Evolutionary conservation across 1,140 invertebrate genomes (phyloP).

Genomic region (Drosophila kohkoa): DNA sequence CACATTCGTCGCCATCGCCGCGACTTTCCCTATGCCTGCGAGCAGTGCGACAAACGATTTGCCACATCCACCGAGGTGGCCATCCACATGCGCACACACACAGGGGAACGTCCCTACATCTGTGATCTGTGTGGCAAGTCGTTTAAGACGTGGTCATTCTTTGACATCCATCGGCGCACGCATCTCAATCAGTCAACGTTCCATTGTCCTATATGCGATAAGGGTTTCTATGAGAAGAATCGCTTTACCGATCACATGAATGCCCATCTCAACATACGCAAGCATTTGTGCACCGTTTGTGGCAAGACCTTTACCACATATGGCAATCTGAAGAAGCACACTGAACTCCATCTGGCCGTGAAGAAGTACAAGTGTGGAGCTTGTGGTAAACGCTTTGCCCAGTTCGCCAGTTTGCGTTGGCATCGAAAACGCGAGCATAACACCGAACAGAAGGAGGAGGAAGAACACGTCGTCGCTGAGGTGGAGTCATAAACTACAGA

Average conservation of each 20-base stretch:
- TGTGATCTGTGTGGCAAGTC: conserved; percentile 78
- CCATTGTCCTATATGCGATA: conserved; percentile 76
- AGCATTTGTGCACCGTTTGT: conserved; percentile 78
- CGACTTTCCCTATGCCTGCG: conserved; percentile 77
- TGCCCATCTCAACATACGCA: conserved; percentile 77
- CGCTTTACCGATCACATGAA: conserved; percentile 82
- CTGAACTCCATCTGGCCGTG: conserved; percentile 71
- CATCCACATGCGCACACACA: conserved; percentile 71
- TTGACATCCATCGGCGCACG: conserved; percentile 75
- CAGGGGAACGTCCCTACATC: conserved; percentile 72
- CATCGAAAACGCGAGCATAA: conserved; percentile 63
- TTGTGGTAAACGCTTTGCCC: conserved; percentile 73
- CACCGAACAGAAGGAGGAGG: conserved; percentile 13
- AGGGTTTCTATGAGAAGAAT: conserved; percentile 80
- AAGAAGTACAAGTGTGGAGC: conserved; percentile 77
- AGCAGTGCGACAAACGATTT: conserved; percentile 74
- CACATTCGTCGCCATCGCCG: conserved; percentile 71
- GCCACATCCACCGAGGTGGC: conserved; percentile 80
- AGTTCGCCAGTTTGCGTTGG: conserved; percentile 79
- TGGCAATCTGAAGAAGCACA: conserved; percentile 78
- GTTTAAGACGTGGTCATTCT: conserved; percentile 82
- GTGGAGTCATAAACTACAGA: conserved; percentile 26
- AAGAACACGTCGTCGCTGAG: conserved; percentile 35
- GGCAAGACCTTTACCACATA: conserved; percentile 79
- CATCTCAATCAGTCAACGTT: conserved; percentile 82